A percentile compares a stretch with the other conserved stretches of the same genome.
These are phyloP conservation scores for Psittacus erithacus DNA, from an alignment of 2,113 vertebrate species.

Conservation along the genomic window DNA sequence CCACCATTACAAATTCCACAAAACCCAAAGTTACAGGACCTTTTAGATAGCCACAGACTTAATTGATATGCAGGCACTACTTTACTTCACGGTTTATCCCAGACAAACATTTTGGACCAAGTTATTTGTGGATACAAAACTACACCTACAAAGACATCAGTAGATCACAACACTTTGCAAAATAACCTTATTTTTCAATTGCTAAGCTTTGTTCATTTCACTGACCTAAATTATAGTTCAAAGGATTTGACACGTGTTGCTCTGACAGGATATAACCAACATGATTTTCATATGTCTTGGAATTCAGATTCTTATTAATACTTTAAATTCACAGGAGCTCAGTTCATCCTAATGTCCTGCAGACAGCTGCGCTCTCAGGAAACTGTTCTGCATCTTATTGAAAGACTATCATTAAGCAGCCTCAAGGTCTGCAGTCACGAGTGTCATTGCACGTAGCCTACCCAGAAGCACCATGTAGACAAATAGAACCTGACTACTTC, in stretches of 20 bases:
- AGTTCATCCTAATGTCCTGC: neutral
- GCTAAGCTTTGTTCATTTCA: neutral
- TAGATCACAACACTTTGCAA: neutral
- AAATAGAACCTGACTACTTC: constrained; percentile 54
- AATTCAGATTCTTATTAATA: neutral
- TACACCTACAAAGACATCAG: neutral
- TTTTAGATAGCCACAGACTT: neutral
- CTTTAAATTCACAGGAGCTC: neutral
- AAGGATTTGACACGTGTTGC: neutral
- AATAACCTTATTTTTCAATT: neutral
- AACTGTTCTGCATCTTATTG: neutral
- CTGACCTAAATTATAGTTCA: neutral
- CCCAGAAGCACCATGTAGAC: constrained; percentile 1
- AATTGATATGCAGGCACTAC: neutral
- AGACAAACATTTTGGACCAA: neutral
- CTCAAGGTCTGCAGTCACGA: neutral
- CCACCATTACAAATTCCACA: neutral
- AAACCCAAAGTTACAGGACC: neutral
- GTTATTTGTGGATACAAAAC: neutral
- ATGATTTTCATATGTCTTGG: neutral
- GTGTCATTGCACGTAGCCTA: neutral
- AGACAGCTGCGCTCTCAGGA: neutral
- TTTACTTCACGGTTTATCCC: neutral
- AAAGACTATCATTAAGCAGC: constrained; percentile 42
- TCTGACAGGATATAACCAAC: neutral